Percentiles rank a stretch among this genome's conserved stretches.
Conservation (phyloP, 2,797 vertebrate genomes). For the Lophius americanus region DNA sequence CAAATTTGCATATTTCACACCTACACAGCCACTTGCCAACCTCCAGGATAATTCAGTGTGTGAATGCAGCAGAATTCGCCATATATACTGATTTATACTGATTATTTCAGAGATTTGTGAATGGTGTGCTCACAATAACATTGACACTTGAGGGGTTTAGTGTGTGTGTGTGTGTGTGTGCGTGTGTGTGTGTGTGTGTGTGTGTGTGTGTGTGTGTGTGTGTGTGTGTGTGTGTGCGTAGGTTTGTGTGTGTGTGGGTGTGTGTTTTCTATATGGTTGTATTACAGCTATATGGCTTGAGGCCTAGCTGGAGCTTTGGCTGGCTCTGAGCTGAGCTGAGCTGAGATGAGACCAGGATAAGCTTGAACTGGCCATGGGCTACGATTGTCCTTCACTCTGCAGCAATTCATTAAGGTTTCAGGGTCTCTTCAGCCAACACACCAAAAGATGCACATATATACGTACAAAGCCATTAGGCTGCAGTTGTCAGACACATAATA, state of each 20-base stretch:
- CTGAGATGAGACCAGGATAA: slow-evolving; percentile 78
- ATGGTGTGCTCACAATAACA: slow-evolving; percentile 40
- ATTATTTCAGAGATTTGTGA: slow-evolving; percentile 38
- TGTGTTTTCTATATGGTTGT: slow-evolving; percentile 21
- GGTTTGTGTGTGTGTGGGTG: slow-evolving; percentile 6
- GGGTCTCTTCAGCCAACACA: slow-evolving; percentile 67
- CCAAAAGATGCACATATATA: slow-evolving; percentile 32
- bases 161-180: slow-evolving; percentile 14
- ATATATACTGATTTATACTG: slow-evolving; percentile 20
- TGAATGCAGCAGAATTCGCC: slow-evolving; percentile 39
- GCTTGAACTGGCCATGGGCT: slow-evolving; percentile 76
- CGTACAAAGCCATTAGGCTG: slow-evolving; percentile 53
- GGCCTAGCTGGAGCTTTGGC: slow-evolving; percentile 71
- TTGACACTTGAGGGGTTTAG: slow-evolving; percentile 36
- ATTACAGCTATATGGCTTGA: slow-evolving; percentile 71
- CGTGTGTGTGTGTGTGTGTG: slow-evolving; percentile 1
- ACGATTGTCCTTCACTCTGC: slow-evolving; percentile 77
- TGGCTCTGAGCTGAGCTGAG: slow-evolving; percentile 71
- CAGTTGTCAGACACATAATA: slow-evolving; percentile 60
- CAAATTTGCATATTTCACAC: slow-evolving; percentile 31
- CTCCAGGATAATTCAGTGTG: slow-evolving; percentile 47
- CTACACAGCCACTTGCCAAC: slow-evolving; percentile 46
- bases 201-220: slow-evolving; percentile 11
- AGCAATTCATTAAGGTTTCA: slow-evolving; percentile 79
- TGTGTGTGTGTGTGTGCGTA: slow-evolving; percentile 18